Evolutionary conservation across 1,140 invertebrate species (phyloP), one percentile per base, ranked within the genome.

Genomic region (Aphaenogaster floridana): DNA sequence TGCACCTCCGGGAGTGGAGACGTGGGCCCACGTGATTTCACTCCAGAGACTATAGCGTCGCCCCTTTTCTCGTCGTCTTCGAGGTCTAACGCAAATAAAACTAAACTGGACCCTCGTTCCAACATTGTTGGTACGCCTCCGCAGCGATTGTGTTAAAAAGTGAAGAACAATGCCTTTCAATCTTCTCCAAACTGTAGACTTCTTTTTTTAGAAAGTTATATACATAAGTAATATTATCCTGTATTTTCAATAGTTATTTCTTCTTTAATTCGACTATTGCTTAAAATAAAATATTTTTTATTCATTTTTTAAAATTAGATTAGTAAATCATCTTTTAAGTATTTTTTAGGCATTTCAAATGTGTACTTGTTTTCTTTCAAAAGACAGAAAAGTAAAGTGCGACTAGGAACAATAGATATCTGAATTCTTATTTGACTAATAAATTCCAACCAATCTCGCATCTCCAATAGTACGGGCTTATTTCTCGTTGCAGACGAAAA

Each of bases 1-100:
- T 80, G 85, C 77, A 80, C 85, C 64, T 59, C 42, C 2, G 85
- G 63, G 77, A 86, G 34, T 28, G 28, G 50, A 69, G 17, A 36
- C 52, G 61, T n/a, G 48, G 64, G 9, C 77, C 45, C 52, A 57
- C 34, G 77, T 57, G 85, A 86, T 86, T 86, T 83, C 17, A 81
- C 77, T 69, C 52, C 7, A 21, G 77, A 83, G 85, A 86, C 66
- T 34, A n/a, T 74, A 61, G 64, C 21, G 1, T 48, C 21, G 42
- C 7, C 61, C 42, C 34, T 76, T 84, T 76, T 76, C 54, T 61
- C 80, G 28, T 28, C 54, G 3, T 84, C 11, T 54, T 61, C 48
- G 57, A 84, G 28, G 52, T 72, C 66, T 71, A 13, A 17, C 13
- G 15, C 34, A 72, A 71, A 83, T 83, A 84, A 84, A 83, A 61